Evolutionary conservation across 2,888 invertebrate species (phyloP).

Genomic region (Meandrusa payeni): DNA sequence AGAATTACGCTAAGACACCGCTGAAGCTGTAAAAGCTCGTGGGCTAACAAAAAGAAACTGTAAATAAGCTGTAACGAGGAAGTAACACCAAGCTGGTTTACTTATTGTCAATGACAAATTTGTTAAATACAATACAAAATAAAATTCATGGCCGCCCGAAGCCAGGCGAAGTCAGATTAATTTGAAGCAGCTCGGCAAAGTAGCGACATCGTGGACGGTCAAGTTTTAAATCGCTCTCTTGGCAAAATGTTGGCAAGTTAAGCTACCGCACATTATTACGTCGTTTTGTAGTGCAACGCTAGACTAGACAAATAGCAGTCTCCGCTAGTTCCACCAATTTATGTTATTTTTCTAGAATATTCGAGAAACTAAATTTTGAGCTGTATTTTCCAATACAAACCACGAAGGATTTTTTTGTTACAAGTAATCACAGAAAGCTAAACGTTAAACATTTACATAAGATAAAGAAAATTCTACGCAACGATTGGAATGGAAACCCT

Average conservation of each 20-base stretch:
- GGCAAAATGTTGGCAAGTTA: conserved; percentile 37
- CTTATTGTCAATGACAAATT: conserved; percentile 11
- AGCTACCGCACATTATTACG: conserved; percentile 31
- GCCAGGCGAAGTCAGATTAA: conserved; percentile 17
- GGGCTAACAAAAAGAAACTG: no score
- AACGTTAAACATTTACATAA: conserved; percentile 1
- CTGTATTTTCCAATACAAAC: no score
- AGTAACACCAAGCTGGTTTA: no score
- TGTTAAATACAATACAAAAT: conserved; percentile 5
- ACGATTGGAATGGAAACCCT: conserved; percentile 2
- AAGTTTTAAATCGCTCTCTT: conserved; percentile 24
- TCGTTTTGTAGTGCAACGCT: conserved; percentile 24
- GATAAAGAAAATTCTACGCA: conserved; percentile 2
- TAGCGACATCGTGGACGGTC: conserved; percentile 23
- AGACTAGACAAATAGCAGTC: conserved; percentile 21
- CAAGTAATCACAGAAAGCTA: neutral
- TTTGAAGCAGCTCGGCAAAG: conserved; percentile 17
- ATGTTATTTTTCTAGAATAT: conserved; percentile 12
- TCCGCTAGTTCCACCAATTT: conserved; percentile 7
- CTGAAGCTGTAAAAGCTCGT: no score
- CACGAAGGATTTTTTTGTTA: conserved; percentile 5
- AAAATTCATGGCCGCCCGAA: conserved; percentile 10
- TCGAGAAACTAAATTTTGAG: conserved; percentile 6
- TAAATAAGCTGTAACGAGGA: no score
- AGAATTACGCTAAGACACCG: no score